Conservation (phyloP, 2,113 vertebrate genomes). For the Serilophus lunatus region DNA sequence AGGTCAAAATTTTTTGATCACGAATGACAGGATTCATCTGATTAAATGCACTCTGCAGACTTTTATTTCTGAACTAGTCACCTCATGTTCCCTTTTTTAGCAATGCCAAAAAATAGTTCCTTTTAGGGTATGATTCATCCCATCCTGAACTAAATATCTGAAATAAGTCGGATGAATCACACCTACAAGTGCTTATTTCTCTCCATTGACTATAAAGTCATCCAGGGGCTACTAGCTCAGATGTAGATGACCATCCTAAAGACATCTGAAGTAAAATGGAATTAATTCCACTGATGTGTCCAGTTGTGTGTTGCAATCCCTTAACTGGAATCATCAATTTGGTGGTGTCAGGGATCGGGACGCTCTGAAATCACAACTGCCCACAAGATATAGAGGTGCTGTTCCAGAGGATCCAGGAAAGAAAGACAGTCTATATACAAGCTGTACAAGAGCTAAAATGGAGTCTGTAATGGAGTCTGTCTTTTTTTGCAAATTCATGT, state of each 20-base stretch:
- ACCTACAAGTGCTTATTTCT: not conserved
- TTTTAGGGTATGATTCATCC: constrained; percentile 18
- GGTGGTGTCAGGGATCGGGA: no score
- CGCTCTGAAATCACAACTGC: no score
- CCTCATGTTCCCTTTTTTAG: not conserved
- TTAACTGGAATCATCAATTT: no score
- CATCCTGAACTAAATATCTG: not conserved
- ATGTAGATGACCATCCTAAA: not conserved
- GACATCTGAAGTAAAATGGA: not conserved
- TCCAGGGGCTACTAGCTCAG: not conserved
- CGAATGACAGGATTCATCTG: not conserved
- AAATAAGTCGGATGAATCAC: constrained; percentile 17
- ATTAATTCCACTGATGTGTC: not conserved
- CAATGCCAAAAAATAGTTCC: not conserved
- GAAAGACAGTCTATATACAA: no score
- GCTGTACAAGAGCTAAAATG: no score
- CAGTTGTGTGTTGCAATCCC: no score
- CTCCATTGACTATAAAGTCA: not conserved
- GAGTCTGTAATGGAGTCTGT: no score
- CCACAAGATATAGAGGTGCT: no score
- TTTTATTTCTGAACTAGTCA: not conserved
- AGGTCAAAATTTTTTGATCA: not conserved
- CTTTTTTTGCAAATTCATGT: no score
- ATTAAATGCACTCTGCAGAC: not conserved
- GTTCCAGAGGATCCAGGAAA: no score